Evolutionary conservation across 2,113 vertebrate species (phyloP).

Genomic region (Saccopteryx bilineata): DNA sequence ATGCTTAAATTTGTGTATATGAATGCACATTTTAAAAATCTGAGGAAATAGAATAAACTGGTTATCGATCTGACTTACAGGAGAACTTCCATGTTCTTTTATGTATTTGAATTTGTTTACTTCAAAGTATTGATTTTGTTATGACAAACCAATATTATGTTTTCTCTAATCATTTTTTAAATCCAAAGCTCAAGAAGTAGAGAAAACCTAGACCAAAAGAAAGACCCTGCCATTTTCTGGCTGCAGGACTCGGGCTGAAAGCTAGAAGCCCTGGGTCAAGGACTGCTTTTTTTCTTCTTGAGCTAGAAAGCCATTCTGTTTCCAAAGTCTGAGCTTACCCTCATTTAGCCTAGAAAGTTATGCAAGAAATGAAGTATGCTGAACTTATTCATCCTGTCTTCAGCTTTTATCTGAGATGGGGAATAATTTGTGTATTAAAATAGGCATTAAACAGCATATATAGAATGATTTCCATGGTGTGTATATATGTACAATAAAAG

Average conservation of each 20-base stretch:
- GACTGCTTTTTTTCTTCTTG: background rate
- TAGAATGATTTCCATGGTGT: background rate
- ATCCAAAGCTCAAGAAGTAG: background rate
- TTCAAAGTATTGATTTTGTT: slow-evolving; percentile 37
- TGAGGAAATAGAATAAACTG: background rate
- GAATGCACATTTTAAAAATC: slow-evolving; percentile 21
- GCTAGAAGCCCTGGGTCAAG: background rate
- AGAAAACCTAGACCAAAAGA: background rate
- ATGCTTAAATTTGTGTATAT: background rate
- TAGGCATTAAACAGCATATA: slow-evolving; percentile 52
- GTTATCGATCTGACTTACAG: background rate
- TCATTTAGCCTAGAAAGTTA: slow-evolving; percentile 39
- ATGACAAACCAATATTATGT: slow-evolving; percentile 8
- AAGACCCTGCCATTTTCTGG: background rate
- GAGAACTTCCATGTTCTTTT: background rate
- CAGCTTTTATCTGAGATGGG: slow-evolving; percentile 43
- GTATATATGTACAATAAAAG: background rate
- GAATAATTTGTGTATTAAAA: slow-evolving; percentile 40
- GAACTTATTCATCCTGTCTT: background rate
- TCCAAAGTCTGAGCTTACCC: background rate
- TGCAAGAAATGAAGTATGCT: slow-evolving; percentile 23
- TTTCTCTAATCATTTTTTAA: slow-evolving; percentile 15
- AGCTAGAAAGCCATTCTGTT: background rate
- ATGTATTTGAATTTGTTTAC: slow-evolving; percentile 18
- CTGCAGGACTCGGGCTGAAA: slow-evolving; percentile 1